Evolutionary conservation across 37 sponge, comb jelly and placozoan species (phyloP).

Genomic region (Dysidea cf. avara): DNA sequence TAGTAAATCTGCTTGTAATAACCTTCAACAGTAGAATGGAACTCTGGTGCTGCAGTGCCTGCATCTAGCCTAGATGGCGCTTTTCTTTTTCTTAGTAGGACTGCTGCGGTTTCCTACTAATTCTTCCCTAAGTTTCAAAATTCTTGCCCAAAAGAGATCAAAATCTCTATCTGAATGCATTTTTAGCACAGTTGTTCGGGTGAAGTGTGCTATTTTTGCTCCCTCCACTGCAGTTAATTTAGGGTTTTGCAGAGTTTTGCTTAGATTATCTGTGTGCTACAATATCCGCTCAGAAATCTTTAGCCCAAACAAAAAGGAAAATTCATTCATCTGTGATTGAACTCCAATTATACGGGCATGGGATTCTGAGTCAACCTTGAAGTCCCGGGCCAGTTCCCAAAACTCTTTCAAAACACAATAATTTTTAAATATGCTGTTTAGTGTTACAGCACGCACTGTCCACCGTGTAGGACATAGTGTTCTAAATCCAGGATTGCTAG

Average conservation of each 20-base stretch:
- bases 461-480: slow-evolving; percentile 52
- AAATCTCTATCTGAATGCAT: slow-evolving; percentile 34
- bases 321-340: slow-evolving; percentile 23
- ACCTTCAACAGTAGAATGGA: slow-evolving; percentile 1
- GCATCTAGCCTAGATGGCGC: slow-evolving; percentile 19
- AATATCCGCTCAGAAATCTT: slow-evolving; percentile 34
- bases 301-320: slow-evolving; percentile 43
- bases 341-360: slow-evolving; percentile 39
- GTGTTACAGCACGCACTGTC: slow-evolving; percentile 40
- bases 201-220: too few species aligned
- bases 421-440: slow-evolving; percentile 32
- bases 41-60: too few species aligned
- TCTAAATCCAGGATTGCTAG: slow-evolving; percentile 33
- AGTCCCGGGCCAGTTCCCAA: slow-evolving; percentile 3
- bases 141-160: slow-evolving; percentile 41
- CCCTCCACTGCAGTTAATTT: slow-evolving; percentile 43
- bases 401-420: slow-evolving; percentile 36
- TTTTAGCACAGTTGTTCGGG: too few species aligned
- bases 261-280: slow-evolving; percentile 41
- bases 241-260: slow-evolving; percentile 47
- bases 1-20: neutral
- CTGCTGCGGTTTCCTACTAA: slow-evolving; percentile 12
- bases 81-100: slow-evolving; percentile 24
- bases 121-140: slow-evolving; percentile 11
- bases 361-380: slow-evolving; percentile 30